Conservation (phyloP, 1,140 invertebrate genomes). For the Pachyrhynchus sulphureomaculatus region DNA sequence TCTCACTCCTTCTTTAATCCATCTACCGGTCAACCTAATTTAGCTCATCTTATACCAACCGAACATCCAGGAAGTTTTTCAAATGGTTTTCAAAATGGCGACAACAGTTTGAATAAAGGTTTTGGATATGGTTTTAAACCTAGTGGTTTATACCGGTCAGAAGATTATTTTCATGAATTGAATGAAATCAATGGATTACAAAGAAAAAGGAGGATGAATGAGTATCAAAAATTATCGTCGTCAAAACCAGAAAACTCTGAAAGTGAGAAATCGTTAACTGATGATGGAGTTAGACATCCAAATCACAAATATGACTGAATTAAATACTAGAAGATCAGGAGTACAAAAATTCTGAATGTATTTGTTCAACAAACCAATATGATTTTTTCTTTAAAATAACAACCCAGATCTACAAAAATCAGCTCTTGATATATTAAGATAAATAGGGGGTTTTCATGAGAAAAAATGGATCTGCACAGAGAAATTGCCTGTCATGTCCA, state of each 20-base stretch:
- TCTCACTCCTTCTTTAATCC: neutral
- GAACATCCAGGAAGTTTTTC: neutral
- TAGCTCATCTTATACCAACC: neutral
- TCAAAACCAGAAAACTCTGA: neutral
- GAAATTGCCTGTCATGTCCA: too few relatives aligned
- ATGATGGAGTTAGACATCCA: neutral
- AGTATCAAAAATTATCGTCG: neutral
- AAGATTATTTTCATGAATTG: conserved; percentile 12
- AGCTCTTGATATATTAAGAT: too few relatives aligned
- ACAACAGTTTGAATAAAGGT: neutral
- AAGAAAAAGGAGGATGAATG: conserved; percentile 6
- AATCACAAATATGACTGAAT: conserved; percentile 15
- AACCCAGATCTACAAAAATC: too few relatives aligned
- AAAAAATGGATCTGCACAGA: too few relatives aligned
- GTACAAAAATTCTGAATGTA: too few relatives aligned
- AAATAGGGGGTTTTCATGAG: too few relatives aligned
- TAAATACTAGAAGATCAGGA: too few relatives aligned
- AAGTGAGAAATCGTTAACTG: too few relatives aligned
- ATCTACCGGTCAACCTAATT: neutral
- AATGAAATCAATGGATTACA: conserved; percentile 8
- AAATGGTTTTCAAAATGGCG: neutral
- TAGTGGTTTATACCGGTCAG: neutral
- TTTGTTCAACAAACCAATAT: too few relatives aligned
- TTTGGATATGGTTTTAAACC: neutral
- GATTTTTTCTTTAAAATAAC: too few relatives aligned